Conservation (phyloP, 2,888 invertebrate species). For the Mesorhabditis belari region DNA sequence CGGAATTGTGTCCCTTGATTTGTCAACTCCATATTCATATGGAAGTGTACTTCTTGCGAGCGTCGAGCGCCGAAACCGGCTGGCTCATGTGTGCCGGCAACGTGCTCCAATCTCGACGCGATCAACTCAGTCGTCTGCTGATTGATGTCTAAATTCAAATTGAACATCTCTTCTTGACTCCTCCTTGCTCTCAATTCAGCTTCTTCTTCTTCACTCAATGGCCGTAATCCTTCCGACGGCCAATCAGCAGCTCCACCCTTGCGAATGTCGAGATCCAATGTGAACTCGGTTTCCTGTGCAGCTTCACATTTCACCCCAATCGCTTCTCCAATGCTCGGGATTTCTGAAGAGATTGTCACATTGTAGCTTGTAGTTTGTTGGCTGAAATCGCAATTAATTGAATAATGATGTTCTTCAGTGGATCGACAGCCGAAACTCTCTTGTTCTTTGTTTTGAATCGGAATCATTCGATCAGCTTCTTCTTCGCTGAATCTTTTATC, state of each 20-base stretch:
- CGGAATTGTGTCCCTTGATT: neutral
- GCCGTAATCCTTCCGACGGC: slow-evolving; percentile 1
- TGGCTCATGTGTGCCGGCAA: neutral
- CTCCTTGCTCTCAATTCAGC: slow-evolving; percentile 23
- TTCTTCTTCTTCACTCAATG: slow-evolving; percentile 10
- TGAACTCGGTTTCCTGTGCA: slow-evolving; percentile 4
- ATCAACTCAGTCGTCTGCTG: slow-evolving; percentile 32
- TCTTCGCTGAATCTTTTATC: neutral
- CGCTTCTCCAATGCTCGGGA: slow-evolving; percentile 2
- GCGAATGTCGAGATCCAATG: slow-evolving; percentile 14
- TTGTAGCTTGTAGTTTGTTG: neutral
- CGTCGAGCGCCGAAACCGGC: neutral
- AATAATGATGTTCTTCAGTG: neutral
- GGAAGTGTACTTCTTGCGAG: neutral
- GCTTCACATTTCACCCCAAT: neutral
- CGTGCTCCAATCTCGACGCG: slow-evolving; percentile 1
- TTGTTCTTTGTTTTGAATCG: too few species aligned
- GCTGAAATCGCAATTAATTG: neutral
- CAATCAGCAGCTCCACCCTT: slow-evolving; percentile 10
- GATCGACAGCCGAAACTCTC: neutral
- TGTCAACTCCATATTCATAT: neutral
- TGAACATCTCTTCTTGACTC: slow-evolving; percentile 37
- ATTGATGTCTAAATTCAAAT: slow-evolving; percentile 29
- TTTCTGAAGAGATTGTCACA: slow-evolving; percentile 7
- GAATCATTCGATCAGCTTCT: too few species aligned